phyloP scores from a whole-genome alignment of 2,113 vertebrate species.

The Gracilinanus agilis region DNA sequence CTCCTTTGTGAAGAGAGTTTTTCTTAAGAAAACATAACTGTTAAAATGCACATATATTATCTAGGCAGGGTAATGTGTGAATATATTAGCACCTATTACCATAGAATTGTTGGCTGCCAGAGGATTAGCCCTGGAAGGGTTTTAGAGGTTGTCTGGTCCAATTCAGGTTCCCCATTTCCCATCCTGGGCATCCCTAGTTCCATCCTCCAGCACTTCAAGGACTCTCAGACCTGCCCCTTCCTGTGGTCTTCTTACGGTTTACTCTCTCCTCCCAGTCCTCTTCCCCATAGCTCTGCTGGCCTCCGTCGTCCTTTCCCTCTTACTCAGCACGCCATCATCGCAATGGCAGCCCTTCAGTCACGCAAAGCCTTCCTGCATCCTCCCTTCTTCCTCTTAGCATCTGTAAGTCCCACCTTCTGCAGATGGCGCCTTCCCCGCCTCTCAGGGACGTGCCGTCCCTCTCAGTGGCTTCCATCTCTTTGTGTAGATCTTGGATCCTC shows the following conservation, averaged over 20 bases:
- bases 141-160: not conserved
- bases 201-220: not conserved
- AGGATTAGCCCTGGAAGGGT: not conserved
- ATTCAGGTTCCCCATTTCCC: not conserved
- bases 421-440: not conserved
- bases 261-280: not conserved
- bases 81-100: not conserved
- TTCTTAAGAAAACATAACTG: not conserved
- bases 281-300: rapidly evolving
- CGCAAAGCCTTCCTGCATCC: not conserved
- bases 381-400: not conserved
- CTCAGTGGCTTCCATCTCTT: not conserved
- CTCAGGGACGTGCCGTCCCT: not conserved
- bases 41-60: not conserved
- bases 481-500: not conserved
- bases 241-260: not conserved
- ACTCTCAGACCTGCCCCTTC: not conserved
- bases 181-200: not conserved
- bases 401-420: not conserved
- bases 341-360: not conserved
- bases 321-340: not conserved
- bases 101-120: not conserved
- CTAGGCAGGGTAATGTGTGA: not conserved
- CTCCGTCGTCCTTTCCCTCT: not conserved
- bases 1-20: not conserved